phyloP scores from a whole-genome alignment of 2,797 vertebrate genomes.

The Clarias fuscus region DNA sequence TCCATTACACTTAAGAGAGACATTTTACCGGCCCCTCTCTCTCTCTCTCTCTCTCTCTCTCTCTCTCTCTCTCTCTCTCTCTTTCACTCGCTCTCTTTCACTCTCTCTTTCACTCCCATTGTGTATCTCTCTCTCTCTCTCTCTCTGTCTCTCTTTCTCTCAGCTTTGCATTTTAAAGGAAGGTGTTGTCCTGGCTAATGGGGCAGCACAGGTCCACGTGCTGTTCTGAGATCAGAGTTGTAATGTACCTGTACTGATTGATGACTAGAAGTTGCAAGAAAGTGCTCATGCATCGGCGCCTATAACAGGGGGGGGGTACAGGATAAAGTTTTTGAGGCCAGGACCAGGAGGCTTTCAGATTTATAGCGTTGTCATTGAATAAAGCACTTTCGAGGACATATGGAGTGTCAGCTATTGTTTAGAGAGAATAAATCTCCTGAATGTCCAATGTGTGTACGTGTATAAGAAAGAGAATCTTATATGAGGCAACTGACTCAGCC shows the following conservation, averaged over 20 bases:
- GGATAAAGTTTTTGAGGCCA: constrained; percentile 47
- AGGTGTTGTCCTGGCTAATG: constrained; percentile 31
- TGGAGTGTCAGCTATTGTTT: constrained; percentile 55
- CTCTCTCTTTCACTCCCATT: constrained; percentile 8
- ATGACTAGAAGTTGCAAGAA: constrained; percentile 33
- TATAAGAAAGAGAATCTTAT: constrained; percentile 27
- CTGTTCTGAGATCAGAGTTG: constrained; percentile 46
- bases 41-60: constrained; percentile 16
- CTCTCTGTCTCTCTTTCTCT: constrained; percentile 15
- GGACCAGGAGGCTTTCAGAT: constrained; percentile 36
- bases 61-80: constrained; percentile 19
- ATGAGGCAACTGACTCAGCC: constrained; percentile 39
- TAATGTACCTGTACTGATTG: constrained; percentile 36
- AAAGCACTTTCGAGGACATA: constrained; percentile 47
- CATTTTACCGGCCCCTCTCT: constrained; percentile 29
- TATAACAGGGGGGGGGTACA: constrained; percentile 24
- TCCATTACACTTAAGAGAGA: constrained; percentile 56
- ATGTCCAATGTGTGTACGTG: constrained; percentile 32
- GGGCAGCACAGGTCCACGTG: constrained; percentile 5
- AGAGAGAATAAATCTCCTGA: constrained; percentile 47
- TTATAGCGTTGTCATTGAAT: constrained; percentile 45
- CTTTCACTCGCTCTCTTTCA: not conserved
- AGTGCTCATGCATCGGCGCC: constrained; percentile 20
- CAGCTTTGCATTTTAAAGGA: constrained; percentile 28
- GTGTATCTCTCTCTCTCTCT: not conserved